Conservation (phyloP, 2,888 invertebrate genomes). For the Glaucopsyche alexis region DNA sequence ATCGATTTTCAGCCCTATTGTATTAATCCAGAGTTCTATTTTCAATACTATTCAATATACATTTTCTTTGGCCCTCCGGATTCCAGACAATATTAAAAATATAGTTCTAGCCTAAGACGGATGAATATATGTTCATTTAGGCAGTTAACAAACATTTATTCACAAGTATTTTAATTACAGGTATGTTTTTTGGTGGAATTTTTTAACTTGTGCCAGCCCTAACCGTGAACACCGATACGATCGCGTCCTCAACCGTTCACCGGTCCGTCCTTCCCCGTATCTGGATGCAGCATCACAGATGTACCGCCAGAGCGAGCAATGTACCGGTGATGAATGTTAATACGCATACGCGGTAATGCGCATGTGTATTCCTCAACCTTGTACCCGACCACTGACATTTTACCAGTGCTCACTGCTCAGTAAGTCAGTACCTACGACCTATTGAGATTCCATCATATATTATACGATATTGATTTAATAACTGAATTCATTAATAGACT, state of each 20-base stretch:
- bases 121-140: too few species aligned
- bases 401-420: neutral
- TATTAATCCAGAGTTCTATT: too few species aligned
- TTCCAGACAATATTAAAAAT: too few species aligned
- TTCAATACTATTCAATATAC: too few species aligned
- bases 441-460: constrained; percentile 5
- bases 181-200: neutral
- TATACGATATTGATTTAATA: neutral
- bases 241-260: constrained; percentile 13
- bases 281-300: constrained; percentile 28
- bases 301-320: constrained; percentile 31
- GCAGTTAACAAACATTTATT: too few species aligned
- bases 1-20: too few species aligned
- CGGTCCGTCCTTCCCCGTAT: constrained; percentile 25
- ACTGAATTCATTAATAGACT: neutral
- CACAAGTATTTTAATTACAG: too few species aligned
- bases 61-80: too few species aligned
- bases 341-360: constrained; percentile 30
- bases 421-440: neutral
- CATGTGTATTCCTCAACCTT: constrained; percentile 42
- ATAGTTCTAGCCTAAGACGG: too few species aligned
- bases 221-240: neutral
- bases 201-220: neutral
- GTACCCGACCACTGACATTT: constrained; percentile 46
- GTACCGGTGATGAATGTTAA: constrained; percentile 34